These are phyloP conservation scores for Budorcas taxicolor DNA, from an alignment of 2,113 vertebrate species.

Conservation along the genomic window DNA sequence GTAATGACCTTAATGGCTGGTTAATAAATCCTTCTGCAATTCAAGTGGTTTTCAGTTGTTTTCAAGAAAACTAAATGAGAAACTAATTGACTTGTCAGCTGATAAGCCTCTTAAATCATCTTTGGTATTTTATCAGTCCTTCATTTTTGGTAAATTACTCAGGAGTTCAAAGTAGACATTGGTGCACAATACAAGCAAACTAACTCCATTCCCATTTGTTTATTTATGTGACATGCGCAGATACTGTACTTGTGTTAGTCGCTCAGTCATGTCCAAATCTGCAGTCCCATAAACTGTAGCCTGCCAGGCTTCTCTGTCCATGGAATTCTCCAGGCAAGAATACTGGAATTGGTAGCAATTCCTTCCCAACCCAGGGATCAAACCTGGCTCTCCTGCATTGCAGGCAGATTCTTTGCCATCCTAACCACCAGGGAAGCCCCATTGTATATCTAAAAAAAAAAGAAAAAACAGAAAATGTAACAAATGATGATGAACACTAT, in stretches of 20 bases:
- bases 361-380: neutral
- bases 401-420: neutral
- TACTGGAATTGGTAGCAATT: neutral
- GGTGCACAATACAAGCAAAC: neutral
- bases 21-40: neutral
- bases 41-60: neutral
- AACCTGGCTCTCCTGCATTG: neutral
- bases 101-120: neutral
- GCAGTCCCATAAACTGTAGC: neutral
- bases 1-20: neutral
- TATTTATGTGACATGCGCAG: neutral
- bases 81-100: neutral
- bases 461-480: neutral
- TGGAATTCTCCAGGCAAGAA: neutral
- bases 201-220: neutral
- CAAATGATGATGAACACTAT: neutral
- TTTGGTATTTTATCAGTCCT: neutral
- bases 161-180: neutral
- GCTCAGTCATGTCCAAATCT: neutral
- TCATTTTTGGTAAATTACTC: neutral
- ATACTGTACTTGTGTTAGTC: neutral
- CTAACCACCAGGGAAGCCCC: neutral
- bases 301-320: neutral
- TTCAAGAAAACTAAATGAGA: neutral
- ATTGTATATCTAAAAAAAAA: neutral